phyloP scores from a whole-genome alignment of 2,113 vertebrate genomes.

The Tricholaema leucomelas region DNA sequence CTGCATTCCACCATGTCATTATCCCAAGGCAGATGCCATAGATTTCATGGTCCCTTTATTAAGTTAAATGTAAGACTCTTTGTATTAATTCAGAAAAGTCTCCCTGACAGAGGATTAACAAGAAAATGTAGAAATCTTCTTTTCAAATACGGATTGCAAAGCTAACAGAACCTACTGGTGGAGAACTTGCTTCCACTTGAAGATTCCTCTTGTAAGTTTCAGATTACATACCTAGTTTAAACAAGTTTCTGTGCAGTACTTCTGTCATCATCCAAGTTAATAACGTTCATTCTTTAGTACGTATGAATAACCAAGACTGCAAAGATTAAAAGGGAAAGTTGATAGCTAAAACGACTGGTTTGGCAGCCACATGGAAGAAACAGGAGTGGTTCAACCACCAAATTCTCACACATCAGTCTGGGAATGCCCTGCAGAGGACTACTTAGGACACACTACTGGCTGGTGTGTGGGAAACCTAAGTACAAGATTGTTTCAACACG shows the following conservation, averaged over 20 bases:
- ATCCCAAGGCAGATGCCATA: not conserved
- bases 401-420: slow-evolving; percentile 41
- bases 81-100: not conserved
- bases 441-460: not conserved
- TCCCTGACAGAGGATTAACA: not conserved
- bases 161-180: not conserved
- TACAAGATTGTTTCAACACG: slow-evolving; percentile 24
- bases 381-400: slow-evolving; percentile 31
- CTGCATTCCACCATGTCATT: fast-evolving
- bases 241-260: slow-evolving; percentile 32
- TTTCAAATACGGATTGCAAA: not conserved
- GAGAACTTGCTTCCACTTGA: slow-evolving; percentile 49
- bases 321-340: slow-evolving; percentile 57
- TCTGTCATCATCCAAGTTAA: slow-evolving; percentile 15
- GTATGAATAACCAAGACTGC: slow-evolving; percentile 2
- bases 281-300: slow-evolving; percentile 40
- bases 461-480: slow-evolving; percentile 39
- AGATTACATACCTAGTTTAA: slow-evolving; percentile 28
- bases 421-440: slow-evolving; percentile 61
- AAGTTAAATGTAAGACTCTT: not conserved
- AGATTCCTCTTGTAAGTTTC: slow-evolving; percentile 15
- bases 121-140: not conserved
- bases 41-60: not conserved
- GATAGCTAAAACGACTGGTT: slow-evolving; percentile 59
- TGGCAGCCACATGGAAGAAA: slow-evolving; percentile 24